phyloP scores from a whole-genome alignment of 2,113 vertebrate genomes.

The Aix galericulata region DNA sequence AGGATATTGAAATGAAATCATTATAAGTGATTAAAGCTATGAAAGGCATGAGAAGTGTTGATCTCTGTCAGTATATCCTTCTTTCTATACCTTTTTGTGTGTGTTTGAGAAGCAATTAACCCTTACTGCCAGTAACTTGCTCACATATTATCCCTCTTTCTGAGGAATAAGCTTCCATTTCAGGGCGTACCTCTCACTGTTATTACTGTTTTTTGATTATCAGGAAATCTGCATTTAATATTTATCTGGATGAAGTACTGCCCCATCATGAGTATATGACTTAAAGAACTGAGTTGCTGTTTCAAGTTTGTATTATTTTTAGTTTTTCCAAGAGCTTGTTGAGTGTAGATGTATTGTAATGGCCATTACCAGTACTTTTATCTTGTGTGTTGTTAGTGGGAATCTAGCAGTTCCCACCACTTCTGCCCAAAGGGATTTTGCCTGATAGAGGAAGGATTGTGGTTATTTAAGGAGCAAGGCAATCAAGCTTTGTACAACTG shows the following conservation, averaged over 20 bases:
- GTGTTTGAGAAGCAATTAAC: not conserved
- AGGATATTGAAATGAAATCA: conserved; percentile 34
- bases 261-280: not conserved
- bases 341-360: not conserved
- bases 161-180: not conserved
- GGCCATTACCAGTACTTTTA: not conserved
- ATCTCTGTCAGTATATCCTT: not conserved
- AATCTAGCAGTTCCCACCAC: not conserved
- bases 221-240: conserved; percentile 27
- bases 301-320: not conserved
- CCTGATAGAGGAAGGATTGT: not conserved
- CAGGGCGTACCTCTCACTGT: not conserved
- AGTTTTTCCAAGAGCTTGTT: not conserved
- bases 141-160: not conserved
- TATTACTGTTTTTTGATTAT: conserved; percentile 22
- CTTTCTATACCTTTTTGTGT: not conserved
- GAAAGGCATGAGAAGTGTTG: not conserved
- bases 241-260: not conserved
- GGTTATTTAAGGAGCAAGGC: not conserved
- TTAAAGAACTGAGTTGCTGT: not conserved
- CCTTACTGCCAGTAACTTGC: conserved; percentile 46
- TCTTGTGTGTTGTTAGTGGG: not conserved
- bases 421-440: not conserved
- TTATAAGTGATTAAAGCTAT: conserved; percentile 23
- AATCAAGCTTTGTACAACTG: not conserved